Percentiles rank a stretch among this genome's conserved stretches.
These are phyloP conservation scores for Gasterosteus nipponicus DNA, from an alignment of 2,113 vertebrate species.

Conservation along the genomic window DNA sequence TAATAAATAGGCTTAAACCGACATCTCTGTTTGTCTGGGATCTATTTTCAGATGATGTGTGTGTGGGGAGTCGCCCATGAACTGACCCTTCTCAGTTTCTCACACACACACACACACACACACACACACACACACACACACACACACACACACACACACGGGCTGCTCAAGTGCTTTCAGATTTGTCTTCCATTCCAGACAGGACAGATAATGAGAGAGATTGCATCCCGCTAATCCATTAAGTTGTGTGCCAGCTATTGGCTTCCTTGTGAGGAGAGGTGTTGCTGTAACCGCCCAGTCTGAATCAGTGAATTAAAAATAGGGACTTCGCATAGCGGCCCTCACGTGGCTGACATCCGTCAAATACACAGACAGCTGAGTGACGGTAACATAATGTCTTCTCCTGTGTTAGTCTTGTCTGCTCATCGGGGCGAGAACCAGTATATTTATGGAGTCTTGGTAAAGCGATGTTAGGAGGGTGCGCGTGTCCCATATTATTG, in stretches of 20 bases:
- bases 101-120: not conserved
- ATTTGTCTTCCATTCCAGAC: constrained; percentile 1
- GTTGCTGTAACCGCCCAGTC: constrained; percentile 24
- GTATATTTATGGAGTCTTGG: constrained; percentile 37
- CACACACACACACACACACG: not conserved
- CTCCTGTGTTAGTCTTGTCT: constrained; percentile 19
- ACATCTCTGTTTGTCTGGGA: not conserved
- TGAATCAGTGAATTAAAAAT: constrained; percentile 68
- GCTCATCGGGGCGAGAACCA: constrained; percentile 44
- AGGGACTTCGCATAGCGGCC: constrained; percentile 50
- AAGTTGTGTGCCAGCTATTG: constrained; percentile 31
- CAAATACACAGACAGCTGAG: constrained; percentile 33
- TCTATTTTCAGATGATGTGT: not conserved
- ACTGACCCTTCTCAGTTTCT: not conserved
- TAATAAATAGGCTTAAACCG: not conserved
- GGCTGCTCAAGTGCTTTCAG: constrained; percentile 1
- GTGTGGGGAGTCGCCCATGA: not conserved
- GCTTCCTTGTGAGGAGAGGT: constrained; percentile 19
- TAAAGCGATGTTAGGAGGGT: constrained; percentile 29
- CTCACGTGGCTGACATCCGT: constrained; percentile 39
- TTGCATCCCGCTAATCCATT: constrained; percentile 41
- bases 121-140: not conserved
- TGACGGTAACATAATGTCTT: constrained; percentile 46
- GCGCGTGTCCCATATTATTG: constrained; percentile 42
- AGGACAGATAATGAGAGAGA: constrained; percentile 2